Base-by-base conservation (phyloP, 1,140 invertebrate genomes). In the Thereuonema tuberculata region DNA sequence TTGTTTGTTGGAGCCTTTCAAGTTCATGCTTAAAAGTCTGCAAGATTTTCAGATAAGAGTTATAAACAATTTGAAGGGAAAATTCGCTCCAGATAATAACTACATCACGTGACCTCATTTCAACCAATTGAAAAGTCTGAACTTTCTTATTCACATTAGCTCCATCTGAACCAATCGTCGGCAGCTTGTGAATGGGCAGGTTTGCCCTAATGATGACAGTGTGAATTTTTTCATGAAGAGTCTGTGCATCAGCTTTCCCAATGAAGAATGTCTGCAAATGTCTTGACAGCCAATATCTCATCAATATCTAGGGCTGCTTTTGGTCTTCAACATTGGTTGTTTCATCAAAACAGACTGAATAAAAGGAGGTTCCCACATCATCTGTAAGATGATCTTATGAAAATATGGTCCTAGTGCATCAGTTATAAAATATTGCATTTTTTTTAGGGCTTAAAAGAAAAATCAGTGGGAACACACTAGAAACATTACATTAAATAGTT, bases 91-190 rank as follows among this genome's bases (percentile, higher is more conserved):
- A 9, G 20, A 52, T 9, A 20, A 14, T 25, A 14, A 52, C 20
- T 25, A 52, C 9, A 25, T 20, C 20, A 9, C 56, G 25, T 17
- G 24, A 21, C 46, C 50, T 56, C 46, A 9, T 21, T 12, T 14
- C 50, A 9, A 37, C 50, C 60, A 61, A 66, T 66, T 65, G 9
- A 2, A 69, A 5, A 55, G 29, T 23, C 49, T 56, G 64, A 2
- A 69, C 60, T 20, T 62, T 66, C 54, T 70, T 70, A 52, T 65
- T 69, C 0, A 69, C 64, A 61, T 68, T 68, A n/a, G 65, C 65
- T 17, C 67, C 67, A 68, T 69, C 67, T 56, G n/a, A 26, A 61
- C 67, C 21, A 70, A 47, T 62, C n/a, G 61, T 64, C 21, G 64
- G 23, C 21, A 68, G 23, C 12, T 61, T 61, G n/a, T n/a, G 15